Base-by-base conservation (phyloP, 1,140 invertebrate genomes). In the Diachasmimorpha longicaudata region DNA sequence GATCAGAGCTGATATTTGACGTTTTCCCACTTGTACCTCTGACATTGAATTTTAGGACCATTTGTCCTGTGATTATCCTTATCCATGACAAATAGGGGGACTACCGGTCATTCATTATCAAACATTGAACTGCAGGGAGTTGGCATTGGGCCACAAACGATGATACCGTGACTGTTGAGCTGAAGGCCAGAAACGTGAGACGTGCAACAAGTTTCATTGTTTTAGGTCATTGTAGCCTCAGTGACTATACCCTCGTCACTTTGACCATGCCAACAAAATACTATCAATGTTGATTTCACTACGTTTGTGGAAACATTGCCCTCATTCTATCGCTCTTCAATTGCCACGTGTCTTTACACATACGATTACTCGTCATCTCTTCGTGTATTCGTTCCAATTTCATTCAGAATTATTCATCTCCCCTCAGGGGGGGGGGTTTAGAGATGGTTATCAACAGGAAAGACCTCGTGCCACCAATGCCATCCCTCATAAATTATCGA, bases 171-270 rank as follows among this genome's bases (percentile, higher is more conserved):
- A 63, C 58, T 63, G 23, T n/a, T 58, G n/a, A 68, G 31, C n/a
- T 68, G 25, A 36, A 68, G 66, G 66, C 44, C 23, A 58, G 66
- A 46, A 78, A 71, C 52, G 70, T 74, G 67, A 75, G 72, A 81
- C 25, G 70, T 73, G 86, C 86, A 88, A 88, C 86, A 86, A 88
- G 86, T 88, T 85, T 86, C 86, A 85, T 88, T 86, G 85, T 84
- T 85, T 79, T 78, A 71, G 55, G 48, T 76, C 81, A 79, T 77
- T 78, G 55, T 72, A 77, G 76, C 74, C 77, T 75, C 70, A 42
- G 55, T 67, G 67, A n/a, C 63, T 72, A 44, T 31, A 74, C 58
- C 75, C 44, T 46, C 21, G 58, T 44, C 36, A 25, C 72, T 55
- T 16, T 9, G 13, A 16, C 66, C 37, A 36, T 37, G 19, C 46